Evolutionary conservation across 2,113 vertebrate species (phyloP).

Genomic region (Bettongia penicillata): DNA sequence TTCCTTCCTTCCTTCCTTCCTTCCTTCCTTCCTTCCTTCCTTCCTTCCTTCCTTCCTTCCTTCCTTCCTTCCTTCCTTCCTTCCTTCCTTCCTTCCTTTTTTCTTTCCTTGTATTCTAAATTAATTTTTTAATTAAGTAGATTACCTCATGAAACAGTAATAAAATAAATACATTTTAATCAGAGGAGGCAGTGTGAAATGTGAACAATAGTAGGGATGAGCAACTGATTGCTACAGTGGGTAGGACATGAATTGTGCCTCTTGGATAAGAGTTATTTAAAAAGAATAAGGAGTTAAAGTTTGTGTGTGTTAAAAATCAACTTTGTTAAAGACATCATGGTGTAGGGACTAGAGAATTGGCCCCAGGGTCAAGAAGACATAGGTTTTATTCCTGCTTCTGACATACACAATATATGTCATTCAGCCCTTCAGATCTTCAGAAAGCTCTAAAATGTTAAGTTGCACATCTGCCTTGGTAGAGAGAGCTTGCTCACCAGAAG

Average conservation of each 20-base stretch:
- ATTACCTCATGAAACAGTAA: slow-evolving; percentile 28
- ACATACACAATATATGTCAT: background rate
- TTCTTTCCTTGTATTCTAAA: background rate
- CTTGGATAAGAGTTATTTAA: background rate
- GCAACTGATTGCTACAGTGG: background rate
- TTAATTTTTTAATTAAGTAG: background rate
- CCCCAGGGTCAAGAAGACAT: background rate
- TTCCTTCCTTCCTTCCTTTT: no score
- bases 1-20: background rate
- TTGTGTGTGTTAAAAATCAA: background rate
- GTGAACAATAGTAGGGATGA: background rate
- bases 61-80: background rate
- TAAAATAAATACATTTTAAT: background rate
- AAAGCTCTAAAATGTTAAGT: background rate
- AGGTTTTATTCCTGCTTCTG: background rate
- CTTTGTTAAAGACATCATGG: background rate
- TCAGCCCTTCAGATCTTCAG: background rate
- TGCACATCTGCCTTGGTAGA: background rate
- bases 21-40: no score
- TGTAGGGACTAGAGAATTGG: background rate
- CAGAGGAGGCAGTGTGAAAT: background rate
- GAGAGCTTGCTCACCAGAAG: background rate
- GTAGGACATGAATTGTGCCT: background rate
- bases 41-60: background rate
- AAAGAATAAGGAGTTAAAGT: background rate